Evolutionary conservation across 2,797 vertebrate species (phyloP), one percentile per base, ranked within the genome.

Genomic region (Mallotus villosus): DNA sequence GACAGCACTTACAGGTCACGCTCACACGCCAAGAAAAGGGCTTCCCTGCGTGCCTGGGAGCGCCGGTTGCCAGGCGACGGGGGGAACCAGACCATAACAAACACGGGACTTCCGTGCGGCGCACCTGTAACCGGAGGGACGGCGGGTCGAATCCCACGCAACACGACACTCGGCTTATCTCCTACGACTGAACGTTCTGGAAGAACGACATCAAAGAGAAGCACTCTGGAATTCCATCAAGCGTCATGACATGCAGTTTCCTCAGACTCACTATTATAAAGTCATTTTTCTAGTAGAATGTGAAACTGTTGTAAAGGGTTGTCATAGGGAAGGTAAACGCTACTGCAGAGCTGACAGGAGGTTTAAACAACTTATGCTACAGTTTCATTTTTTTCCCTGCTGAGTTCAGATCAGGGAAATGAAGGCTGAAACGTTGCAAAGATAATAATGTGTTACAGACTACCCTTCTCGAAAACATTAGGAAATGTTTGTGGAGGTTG

Each of bases 21-120:
- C 74, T 84, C 78, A 79, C 14, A n/a, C 66, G 51, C 82, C n/a
- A n/a, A 82, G 73, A 68, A 74, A 68, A 82, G 81, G 81, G 68
- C 67, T 83, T 81, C 80, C 82, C 86, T 81, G 25, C 25, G 25
- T 27, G 25, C 25, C 27, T 73, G 70, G 80, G 73, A 79, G 63
- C 59, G 71, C 19, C 49, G 19, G 78, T 80, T 77, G 74, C 82
- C 71, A 71, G 68, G 82, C 67, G 60, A 72, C 64, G 6, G 63
- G 6, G 63, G 25, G 27, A 21, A 19, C 25, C 37, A 72, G 68
- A 70, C 41, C 58, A 66, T 79, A 82, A 84, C 78, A 87, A 83
- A 87, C 76, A 79, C 69, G 21, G 67, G 62, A 64, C 62, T 75
- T 79, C 67, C n/a, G 32, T 67, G 67, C 32, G 53, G 21, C 21